Percentiles rank a stretch among this genome's conserved stretches.
These are phyloP conservation scores for Heteronetta atricapilla DNA, from an alignment of 2,113 vertebrate genomes.

Conservation along the genomic window DNA sequence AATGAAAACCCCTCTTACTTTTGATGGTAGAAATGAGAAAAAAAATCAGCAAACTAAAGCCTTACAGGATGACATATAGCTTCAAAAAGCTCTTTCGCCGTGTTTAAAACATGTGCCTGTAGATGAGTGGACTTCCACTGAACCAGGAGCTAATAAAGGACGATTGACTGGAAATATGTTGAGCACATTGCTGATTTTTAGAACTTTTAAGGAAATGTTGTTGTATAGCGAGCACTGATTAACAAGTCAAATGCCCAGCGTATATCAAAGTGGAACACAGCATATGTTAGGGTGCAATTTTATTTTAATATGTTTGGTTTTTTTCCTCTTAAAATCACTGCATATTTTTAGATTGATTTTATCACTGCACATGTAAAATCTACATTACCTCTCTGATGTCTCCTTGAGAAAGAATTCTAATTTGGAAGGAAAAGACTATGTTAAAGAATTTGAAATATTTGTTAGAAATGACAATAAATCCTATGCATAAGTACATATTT, in stretches of 20 bases:
- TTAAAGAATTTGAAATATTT: not conserved
- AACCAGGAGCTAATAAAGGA: slow-evolving; percentile 67
- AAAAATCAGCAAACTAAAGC: slow-evolving; percentile 13
- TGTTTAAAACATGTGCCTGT: slow-evolving; percentile 20
- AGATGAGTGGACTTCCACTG: slow-evolving; percentile 20
- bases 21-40: not conserved
- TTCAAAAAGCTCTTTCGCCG: slow-evolving; percentile 29
- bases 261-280: not conserved
- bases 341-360: not conserved
- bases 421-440: not conserved
- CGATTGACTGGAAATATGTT: slow-evolving; percentile 51
- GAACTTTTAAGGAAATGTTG: not conserved
- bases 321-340: not conserved
- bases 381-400: not conserved
- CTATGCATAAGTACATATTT: not conserved
- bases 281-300: not conserved
- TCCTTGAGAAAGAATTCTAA: slow-evolving; percentile 10
- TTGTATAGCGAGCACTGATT: slow-evolving; percentile 11
- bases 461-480: not conserved
- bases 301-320: not conserved
- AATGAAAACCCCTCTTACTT: not conserved
- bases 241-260: not conserved
- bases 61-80: not conserved
- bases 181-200: slow-evolving; percentile 33
- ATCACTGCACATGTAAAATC: not conserved